phyloP scores from a whole-genome alignment of 2,888 invertebrate genomes.

The Hololepta plana region DNA sequence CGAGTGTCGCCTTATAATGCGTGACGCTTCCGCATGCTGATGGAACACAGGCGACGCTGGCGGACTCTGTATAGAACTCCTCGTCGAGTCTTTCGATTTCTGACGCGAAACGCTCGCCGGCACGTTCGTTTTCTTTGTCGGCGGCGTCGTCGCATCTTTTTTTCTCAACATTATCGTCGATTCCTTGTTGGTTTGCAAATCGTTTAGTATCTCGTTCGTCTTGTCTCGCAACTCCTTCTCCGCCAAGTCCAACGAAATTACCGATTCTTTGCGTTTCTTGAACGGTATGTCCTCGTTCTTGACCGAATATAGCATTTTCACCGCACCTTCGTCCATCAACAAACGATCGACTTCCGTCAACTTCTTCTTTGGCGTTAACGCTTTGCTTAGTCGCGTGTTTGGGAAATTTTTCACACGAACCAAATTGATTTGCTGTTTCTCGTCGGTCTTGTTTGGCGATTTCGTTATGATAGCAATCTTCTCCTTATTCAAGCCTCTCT shows the following conservation, averaged over 20 bases:
- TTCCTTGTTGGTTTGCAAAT: slow-evolving; percentile 21
- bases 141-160: slow-evolving; percentile 18
- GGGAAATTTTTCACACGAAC: no score
- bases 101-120: slow-evolving; percentile 19
- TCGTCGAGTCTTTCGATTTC: slow-evolving; percentile 24
- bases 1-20: slow-evolving; percentile 66
- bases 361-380: slow-evolving; percentile 12
- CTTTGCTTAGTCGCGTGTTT: no score
- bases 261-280: slow-evolving; percentile 16
- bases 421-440: no score
- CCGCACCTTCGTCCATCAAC: slow-evolving; percentile 71
- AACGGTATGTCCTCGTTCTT: slow-evolving; percentile 29
- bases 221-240: slow-evolving; percentile 22
- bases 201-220: slow-evolving; percentile 22
- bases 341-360: slow-evolving; percentile 56
- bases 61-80: slow-evolving; percentile 24
- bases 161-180: slow-evolving; percentile 29
- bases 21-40: slow-evolving; percentile 47
- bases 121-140: slow-evolving; percentile 2
- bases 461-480: no score
- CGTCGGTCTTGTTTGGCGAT: no score
- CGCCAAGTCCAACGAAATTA: slow-evolving; percentile 18
- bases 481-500: no score
- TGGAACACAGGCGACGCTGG: slow-evolving; percentile 41
- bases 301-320: slow-evolving; percentile 67